Evolutionary conservation across 2,113 vertebrate species (phyloP), one percentile per base, ranked within the genome.

Genomic region (Casuarius casuarius): DNA sequence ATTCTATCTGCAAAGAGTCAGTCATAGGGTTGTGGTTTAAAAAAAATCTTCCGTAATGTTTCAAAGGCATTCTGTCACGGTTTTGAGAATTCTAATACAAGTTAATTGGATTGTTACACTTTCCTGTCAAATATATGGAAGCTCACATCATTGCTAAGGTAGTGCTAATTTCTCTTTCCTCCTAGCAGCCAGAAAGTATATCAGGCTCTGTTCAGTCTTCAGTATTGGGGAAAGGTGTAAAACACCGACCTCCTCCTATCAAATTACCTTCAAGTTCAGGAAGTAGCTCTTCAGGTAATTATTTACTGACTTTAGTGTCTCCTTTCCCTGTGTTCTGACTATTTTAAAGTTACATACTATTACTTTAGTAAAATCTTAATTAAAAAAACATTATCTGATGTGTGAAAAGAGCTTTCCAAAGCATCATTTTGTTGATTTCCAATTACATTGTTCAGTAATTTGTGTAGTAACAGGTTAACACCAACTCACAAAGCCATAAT

Each of bases 191-290:
- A 35, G 99, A 99, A 83, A 98, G 98, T 58, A 92, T 99, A 85
- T 98, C 99, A 88, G 95, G 98, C 58, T 98, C 99, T 67, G 98
- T 99, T 96, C 99, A 99, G 97, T 98, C 99, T 81, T 99, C 99
- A 70, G 97, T 99, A 67, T 90, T 99, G 96, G 99, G 99, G 58
- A 99, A 99, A 97, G 99, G 99, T 85, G 98, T 99, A 91, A 99
- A 99, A 97, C 99, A 99, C 96, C 98, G 99, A 88, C 99, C 99
- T 68, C 99, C 99, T 94, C 99, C 99, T 62, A 99, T 99, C 97
- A 99, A 99, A 98, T 98, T 99, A 96, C 99, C 99, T 90, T 98
- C 99, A 92, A 97, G 98, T 95, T 98, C 99, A 89, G 98, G 99
- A 97, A 98, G 96, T 98, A 98, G 98, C 97, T 98, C 99, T 98